Conservation (phyloP, 2,888 invertebrate species). For the Drosophila conformis region DNA sequence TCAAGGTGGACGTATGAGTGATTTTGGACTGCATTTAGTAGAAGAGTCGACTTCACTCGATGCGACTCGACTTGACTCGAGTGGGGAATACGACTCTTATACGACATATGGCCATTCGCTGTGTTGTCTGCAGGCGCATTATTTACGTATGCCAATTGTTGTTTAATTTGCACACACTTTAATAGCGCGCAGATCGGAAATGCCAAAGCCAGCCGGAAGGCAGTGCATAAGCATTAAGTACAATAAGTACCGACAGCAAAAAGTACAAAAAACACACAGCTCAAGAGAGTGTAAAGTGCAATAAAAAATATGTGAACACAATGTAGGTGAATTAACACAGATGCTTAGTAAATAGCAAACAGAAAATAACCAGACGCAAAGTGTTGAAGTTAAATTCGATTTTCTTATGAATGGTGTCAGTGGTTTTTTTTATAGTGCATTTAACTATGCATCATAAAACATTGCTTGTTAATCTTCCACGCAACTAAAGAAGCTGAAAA, state of each 20-base stretch:
- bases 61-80: background rate
- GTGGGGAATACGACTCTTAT: constrained; percentile 13
- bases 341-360: background rate
- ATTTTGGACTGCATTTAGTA: constrained; percentile 5
- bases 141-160: constrained; percentile 23
- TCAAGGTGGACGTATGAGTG: constrained; percentile 20
- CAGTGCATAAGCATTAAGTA: constrained; percentile 9
- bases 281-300: background rate
- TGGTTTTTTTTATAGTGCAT: background rate
- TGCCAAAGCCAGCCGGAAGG: constrained; percentile 40
- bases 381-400: background rate
- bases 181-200: constrained; percentile 58
- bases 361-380: background rate
- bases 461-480: background rate
- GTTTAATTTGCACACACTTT: constrained; percentile 32
- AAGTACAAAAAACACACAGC: background rate
- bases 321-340: background rate
- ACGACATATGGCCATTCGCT: background rate
- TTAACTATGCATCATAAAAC: background rate
- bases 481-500: background rate
- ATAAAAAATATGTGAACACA: background rate
- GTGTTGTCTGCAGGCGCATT: background rate
- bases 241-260: constrained; percentile 7
- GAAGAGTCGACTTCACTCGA: constrained; percentile 10
- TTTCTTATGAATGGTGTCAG: background rate